Conservation (phyloP, 2,888 invertebrate genomes). For the Erebia palarica region DNA sequence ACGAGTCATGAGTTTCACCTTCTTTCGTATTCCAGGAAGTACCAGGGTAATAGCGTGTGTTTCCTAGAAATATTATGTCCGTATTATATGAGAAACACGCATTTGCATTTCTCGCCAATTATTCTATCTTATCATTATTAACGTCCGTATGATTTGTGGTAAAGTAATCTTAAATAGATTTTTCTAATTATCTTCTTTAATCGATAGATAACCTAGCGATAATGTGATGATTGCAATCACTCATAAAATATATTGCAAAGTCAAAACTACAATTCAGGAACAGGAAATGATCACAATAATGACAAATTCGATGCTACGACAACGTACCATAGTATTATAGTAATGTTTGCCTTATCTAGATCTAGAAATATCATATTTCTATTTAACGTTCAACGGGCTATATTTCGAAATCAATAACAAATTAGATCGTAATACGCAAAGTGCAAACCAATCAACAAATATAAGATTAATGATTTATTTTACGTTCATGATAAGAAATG, state of each 20-base stretch:
- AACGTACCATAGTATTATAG: background rate
- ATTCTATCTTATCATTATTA: background rate
- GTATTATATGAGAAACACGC: conserved; percentile 15
- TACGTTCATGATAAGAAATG: background rate
- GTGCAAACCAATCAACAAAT: background rate
- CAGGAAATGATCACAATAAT: background rate
- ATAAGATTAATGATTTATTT: background rate
- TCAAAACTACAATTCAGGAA: background rate
- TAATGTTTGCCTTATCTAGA: background rate
- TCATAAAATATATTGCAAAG: background rate
- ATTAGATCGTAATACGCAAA: background rate
- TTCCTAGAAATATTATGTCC: conserved; percentile 50
- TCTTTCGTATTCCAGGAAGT: conserved; percentile 68
- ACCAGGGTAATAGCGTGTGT: conserved; percentile 51
- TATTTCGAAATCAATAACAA: background rate
- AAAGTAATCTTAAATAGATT: background rate
- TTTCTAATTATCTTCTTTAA: too few species aligned
- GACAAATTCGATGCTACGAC: background rate
- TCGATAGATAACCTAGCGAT: too few species aligned
- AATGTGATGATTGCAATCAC: too few species aligned
- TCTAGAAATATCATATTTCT: background rate
- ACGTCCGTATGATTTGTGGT: conserved; percentile 3
- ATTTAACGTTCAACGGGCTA: background rate
- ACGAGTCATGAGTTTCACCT: conserved; percentile 61
- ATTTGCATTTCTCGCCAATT: background rate